Conservation (phyloP, 2,113 vertebrate species). For the Scophthalmus maximus region DNA sequence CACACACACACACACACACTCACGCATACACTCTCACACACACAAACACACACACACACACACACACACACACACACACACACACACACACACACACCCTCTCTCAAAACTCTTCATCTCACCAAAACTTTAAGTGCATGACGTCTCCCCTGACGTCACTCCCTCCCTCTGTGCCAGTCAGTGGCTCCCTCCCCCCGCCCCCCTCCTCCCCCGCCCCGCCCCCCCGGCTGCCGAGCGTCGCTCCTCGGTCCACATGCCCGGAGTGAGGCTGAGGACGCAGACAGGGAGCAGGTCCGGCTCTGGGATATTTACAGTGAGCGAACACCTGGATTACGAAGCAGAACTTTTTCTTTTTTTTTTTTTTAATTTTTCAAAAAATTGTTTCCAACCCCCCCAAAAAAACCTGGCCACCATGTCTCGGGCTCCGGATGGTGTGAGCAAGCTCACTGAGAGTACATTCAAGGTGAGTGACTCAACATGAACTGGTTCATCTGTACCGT, state of each 20-base stretch:
- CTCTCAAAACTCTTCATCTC: conserved; percentile 23
- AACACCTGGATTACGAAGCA: conserved; percentile 40
- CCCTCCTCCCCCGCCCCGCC: conserved; percentile 16
- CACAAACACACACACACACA: too few relatives aligned
- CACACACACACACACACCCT: conserved; percentile 50
- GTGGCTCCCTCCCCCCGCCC: conserved; percentile 12
- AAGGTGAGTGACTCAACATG: conserved; percentile 82
- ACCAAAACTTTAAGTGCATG: too few relatives aligned
- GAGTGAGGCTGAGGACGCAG: conserved; percentile 23
- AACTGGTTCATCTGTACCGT: background rate
- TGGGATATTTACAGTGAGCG: conserved; percentile 21
- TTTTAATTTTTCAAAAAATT: background rate
- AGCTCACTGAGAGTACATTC: conserved; percentile 93
- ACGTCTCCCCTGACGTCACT: background rate
- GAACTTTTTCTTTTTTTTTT: background rate
- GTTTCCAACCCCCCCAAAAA: conserved; percentile 12
- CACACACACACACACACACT: too few relatives aligned
- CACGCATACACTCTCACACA: too few relatives aligned
- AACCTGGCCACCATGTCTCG: conserved; percentile 85
- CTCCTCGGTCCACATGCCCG: conserved; percentile 30
- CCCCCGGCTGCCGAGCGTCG: conserved; percentile 25
- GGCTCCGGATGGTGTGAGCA: conserved; percentile 90
- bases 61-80: too few relatives aligned
- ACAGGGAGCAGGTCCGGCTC: conserved; percentile 16
- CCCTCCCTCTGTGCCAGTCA: conserved; percentile 6